A percentile compares a stretch with the other conserved stretches of the same genome.
phyloP scores from a whole-genome alignment of 2,888 invertebrate species.

The Drosophila sordidula region DNA sequence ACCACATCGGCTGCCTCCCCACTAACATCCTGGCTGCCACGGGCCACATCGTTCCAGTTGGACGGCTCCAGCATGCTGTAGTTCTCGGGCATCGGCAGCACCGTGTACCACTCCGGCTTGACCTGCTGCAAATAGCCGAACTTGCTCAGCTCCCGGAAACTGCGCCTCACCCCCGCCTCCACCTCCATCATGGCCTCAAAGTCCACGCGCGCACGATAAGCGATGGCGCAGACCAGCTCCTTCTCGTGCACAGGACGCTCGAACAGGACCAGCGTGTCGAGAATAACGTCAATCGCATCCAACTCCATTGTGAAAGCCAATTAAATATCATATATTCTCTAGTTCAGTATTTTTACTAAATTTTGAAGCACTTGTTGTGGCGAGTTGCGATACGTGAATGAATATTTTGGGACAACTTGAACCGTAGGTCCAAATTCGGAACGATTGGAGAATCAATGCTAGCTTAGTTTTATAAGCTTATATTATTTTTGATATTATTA shows the following conservation, averaged over 20 bases:
- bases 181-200: background rate
- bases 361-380: too few relatives aligned
- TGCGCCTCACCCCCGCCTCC: background rate
- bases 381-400: too few relatives aligned
- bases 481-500: background rate
- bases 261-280: background rate
- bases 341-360: background rate
- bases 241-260: background rate
- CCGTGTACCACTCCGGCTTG: background rate
- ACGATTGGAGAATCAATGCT: background rate
- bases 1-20: too few relatives aligned
- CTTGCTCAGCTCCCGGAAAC: background rate
- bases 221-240: background rate
- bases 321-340: background rate
- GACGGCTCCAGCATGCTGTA: background rate
- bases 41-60: background rate
- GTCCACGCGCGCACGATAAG: background rate
- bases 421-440: background rate
- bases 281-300: background rate
- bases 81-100: background rate
- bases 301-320: background rate
- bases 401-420: too few relatives aligned
- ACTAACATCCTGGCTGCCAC: background rate
- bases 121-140: background rate
- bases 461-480: background rate